Percentiles rank a stretch among this genome's conserved stretches.
Evolutionary conservation across 92 coral and sea anemone species (phyloP).

Genomic region (Paramuricea clavata): DNA sequence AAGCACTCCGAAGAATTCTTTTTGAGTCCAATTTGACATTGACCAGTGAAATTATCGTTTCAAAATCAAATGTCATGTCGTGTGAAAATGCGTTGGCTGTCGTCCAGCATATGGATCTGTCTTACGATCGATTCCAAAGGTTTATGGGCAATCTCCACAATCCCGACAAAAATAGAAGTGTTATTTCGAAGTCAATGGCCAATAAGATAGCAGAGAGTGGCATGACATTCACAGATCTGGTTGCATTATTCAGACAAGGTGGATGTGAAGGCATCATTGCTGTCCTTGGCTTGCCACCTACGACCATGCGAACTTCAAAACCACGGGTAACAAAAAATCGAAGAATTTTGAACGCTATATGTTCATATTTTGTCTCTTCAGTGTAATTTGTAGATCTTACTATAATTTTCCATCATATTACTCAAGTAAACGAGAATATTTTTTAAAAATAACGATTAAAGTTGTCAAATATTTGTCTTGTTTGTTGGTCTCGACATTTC

Average conservation of each 20-base stretch:
- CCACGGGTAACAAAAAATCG: not conserved
- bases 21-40: too few relatives aligned
- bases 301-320: not conserved
- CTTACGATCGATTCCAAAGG: not conserved
- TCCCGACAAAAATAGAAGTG: not conserved
- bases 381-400: not conserved
- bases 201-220: conserved; percentile 11
- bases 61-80: too few relatives aligned
- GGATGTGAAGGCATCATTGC: conserved; percentile 1
- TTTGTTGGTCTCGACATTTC: not conserved
- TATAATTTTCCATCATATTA: not conserved
- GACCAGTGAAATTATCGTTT: too few relatives aligned
- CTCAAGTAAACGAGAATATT: not conserved
- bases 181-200: not conserved
- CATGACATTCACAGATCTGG: not conserved
- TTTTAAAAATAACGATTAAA: not conserved
- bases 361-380: not conserved
- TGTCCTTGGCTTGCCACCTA: not conserved
- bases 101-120: too few relatives aligned
- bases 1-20: too few relatives aligned
- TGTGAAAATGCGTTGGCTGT: too few relatives aligned
- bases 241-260: not conserved
- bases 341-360: too few relatives aligned
- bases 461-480: not conserved
- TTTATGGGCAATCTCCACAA: not conserved